A percentile compares a stretch with the other conserved stretches of the same genome.
Conservation (phyloP, 2,888 invertebrate genomes). For the Acleris literana region DNA sequence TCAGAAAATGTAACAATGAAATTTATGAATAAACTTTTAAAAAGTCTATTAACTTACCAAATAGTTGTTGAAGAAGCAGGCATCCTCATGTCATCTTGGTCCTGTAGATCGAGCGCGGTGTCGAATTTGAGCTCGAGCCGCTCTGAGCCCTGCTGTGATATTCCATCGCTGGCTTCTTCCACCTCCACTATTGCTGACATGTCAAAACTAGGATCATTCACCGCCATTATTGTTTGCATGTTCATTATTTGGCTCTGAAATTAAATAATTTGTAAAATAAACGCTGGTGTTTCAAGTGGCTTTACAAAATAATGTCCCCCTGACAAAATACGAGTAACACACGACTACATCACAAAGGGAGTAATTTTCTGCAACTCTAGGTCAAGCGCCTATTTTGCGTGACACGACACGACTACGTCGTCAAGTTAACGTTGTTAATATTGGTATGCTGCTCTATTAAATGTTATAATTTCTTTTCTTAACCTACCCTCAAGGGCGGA, state of each 20-base stretch:
- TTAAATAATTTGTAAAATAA: conserved; percentile 2
- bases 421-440: too few relatives aligned
- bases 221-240: conserved; percentile 75
- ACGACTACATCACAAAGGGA: too few relatives aligned
- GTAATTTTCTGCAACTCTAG: too few relatives aligned
- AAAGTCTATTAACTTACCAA: conserved; percentile 54
- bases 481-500: too few relatives aligned
- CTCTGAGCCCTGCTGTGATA: conserved; percentile 67
- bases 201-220: conserved; percentile 77
- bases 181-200: conserved; percentile 77
- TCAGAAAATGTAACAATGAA: neutral
- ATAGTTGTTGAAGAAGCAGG: conserved; percentile 67
- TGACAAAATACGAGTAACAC: too few relatives aligned
- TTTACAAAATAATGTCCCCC: too few relatives aligned
- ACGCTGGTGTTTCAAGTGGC: too few relatives aligned
- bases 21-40: neutral
- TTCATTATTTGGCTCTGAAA: conserved; percentile 74
- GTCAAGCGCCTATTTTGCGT: too few relatives aligned
- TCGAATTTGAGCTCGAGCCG: conserved; percentile 72
- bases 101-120: conserved; percentile 64
- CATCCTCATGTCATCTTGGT: conserved; percentile 63
- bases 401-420: too few relatives aligned
- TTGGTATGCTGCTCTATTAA: too few relatives aligned
- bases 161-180: conserved; percentile 67
- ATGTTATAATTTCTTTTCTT: too few relatives aligned